phyloP scores from a whole-genome alignment of 2,797 vertebrate genomes.

The Acrossocheilus fasciatus region DNA sequence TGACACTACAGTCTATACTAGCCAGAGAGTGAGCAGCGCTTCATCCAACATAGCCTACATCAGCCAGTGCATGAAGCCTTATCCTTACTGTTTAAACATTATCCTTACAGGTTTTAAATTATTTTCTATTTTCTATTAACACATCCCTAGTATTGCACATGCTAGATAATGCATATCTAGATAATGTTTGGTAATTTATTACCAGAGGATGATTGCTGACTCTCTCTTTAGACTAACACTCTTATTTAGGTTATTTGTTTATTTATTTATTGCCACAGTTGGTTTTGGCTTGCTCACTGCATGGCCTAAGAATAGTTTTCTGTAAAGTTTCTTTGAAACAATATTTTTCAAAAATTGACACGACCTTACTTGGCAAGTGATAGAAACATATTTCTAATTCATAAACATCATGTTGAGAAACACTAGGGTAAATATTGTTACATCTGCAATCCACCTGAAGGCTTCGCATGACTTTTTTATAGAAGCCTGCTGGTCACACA shows the following conservation, averaged over 20 bases:
- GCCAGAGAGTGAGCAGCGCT: not conserved
- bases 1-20: not conserved
- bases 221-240: not conserved
- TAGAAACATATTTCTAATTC: not conserved
- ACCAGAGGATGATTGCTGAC: not conserved
- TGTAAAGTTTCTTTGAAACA: not conserved
- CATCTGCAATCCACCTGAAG: conserved; percentile 14
- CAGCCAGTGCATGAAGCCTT: not conserved
- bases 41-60: not conserved
- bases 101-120: not conserved
- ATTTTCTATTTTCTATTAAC: not conserved
- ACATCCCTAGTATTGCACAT: not conserved
- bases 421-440: not conserved
- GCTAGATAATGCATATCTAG: not conserved
- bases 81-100: not conserved
- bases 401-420: not conserved
- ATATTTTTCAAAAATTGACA: not conserved
- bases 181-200: not conserved
- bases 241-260: not conserved
- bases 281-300: not conserved
- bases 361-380: not conserved
- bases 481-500: not conserved
- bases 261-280: not conserved
- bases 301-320: not conserved
- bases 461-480: not conserved